Conservation (phyloP, 2,113 vertebrate species). For the Peromyscus leucopus region DNA sequence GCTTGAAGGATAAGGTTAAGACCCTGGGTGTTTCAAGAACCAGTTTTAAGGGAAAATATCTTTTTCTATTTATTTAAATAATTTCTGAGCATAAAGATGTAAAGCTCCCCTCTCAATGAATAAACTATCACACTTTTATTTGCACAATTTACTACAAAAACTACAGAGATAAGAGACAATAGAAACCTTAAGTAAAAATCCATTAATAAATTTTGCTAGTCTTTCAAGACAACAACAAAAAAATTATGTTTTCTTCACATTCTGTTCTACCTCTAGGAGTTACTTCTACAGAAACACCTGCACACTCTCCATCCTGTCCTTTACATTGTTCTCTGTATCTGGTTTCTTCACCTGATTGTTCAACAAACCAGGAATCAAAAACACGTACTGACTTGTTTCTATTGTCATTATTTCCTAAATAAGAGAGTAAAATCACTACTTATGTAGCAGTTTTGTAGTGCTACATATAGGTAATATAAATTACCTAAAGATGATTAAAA, state of each 20-base stretch:
- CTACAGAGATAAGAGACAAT: neutral
- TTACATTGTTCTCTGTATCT: neutral
- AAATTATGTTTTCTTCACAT: neutral
- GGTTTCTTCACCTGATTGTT: neutral
- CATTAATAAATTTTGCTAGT: too few relatives aligned
- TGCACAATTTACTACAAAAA: neutral
- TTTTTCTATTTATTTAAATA: constrained; percentile 1
- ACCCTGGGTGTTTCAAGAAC: neutral
- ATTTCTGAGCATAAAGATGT: neutral
- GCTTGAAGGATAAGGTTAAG: neutral
- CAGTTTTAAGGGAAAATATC: constrained; percentile 10
- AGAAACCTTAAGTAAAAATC: neutral
- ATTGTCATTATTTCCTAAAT: neutral
- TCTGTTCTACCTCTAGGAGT: neutral
- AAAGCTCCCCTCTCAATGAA: neutral
- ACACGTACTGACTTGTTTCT: neutral
- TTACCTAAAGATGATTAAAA: neutral
- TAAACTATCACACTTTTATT: constrained; percentile 19
- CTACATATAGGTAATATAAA: neutral
- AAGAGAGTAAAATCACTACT: neutral
- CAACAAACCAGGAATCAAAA: neutral
- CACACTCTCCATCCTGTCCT: neutral
- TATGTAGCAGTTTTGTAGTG: neutral
- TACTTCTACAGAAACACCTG: neutral
- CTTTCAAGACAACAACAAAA: neutral